Evolutionary conservation across 2,113 vertebrate species (phyloP), one percentile per base, ranked within the genome.

Genomic region (Pseudolaguvia tuberculata): DNA sequence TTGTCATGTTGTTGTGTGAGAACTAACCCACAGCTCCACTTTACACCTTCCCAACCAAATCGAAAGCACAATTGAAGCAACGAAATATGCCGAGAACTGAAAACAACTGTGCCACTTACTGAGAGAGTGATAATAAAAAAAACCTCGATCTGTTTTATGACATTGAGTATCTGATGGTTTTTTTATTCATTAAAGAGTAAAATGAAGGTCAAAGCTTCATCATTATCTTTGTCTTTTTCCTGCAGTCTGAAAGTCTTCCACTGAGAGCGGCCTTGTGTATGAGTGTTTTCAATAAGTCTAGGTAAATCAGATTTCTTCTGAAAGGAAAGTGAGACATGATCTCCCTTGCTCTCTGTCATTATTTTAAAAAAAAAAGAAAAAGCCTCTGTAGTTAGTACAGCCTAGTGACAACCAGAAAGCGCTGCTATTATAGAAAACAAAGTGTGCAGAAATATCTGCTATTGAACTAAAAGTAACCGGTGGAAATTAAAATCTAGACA

Each of bases 281-380:
- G 2, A 48, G 35, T 71, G 50, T 81, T 62, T 78, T 78, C 61
- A 68, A 45, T 71, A 55, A 78, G 72, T 75, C 72, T 72, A 78
- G 66, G 71, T 70, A 55, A 80, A 76, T 58, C 69, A 47, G 25
- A 76, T 63, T 70, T 70, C 20, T 47, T 53, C 42, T 68, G 45
- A 72, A 75, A 78, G 31, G 53, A 15, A 70, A 71, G 27, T 20
- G 25, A 71, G 31, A 61, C 52, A 74, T 56, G 66, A 74, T 70
- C 70, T 71, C 61, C 45, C 15, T 63, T 68, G 56, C 56, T 59
- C 15, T 31, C 45, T 80, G 51, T 73, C 74, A 71, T 67, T 72
- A 76, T n/a, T n/a, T n/a, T n/a, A n/a, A n/a, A n/a, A n/a, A n/a
- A n/a, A n/a, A n/a, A n/a, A n/a, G 35, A 9, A 74, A 47, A 42